These are phyloP conservation scores for Oithona nana DNA, from an alignment of 2,888 invertebrate genomes.

Conservation along the genomic window DNA sequence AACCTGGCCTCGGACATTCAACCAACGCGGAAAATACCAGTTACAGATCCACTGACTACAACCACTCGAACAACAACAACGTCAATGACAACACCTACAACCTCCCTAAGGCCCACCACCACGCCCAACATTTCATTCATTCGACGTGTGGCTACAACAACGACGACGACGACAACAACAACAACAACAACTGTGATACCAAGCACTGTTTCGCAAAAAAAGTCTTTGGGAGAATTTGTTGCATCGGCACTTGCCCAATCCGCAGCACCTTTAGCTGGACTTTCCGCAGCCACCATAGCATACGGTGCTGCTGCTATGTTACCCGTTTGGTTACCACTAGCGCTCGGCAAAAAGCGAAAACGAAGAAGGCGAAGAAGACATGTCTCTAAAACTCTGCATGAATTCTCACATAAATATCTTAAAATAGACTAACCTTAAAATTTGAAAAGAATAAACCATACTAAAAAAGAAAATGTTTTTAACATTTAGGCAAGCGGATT, in stretches of 20 bases:
- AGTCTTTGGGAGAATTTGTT: not conserved
- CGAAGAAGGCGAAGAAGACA: too few relatives aligned
- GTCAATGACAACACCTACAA: not conserved
- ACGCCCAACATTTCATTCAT: too few relatives aligned
- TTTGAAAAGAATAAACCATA: too few relatives aligned
- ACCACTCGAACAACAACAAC: not conserved
- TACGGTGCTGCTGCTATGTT: not conserved
- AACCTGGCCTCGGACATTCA: not conserved
- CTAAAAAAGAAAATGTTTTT: too few relatives aligned
- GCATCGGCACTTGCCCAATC: not conserved
- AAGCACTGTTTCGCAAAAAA: too few relatives aligned
- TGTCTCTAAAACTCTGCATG: too few relatives aligned
- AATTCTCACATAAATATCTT: not conserved
- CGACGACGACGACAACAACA: not conserved
- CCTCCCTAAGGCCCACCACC: not conserved
- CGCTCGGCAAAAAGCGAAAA: not conserved
- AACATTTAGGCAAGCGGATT: too few relatives aligned
- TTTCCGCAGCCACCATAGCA: not conserved
- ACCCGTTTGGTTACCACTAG: not conserved
- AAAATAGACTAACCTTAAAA: too few relatives aligned
- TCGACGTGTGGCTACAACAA: too few relatives aligned
- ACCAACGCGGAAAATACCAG: not conserved
- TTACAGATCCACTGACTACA: not conserved
- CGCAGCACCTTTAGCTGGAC: not conserved
- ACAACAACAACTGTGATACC: not conserved